These are phyloP conservation scores for Cephus nigrinus DNA, from an alignment of 2,888 invertebrate genomes.

Conservation along the genomic window DNA sequence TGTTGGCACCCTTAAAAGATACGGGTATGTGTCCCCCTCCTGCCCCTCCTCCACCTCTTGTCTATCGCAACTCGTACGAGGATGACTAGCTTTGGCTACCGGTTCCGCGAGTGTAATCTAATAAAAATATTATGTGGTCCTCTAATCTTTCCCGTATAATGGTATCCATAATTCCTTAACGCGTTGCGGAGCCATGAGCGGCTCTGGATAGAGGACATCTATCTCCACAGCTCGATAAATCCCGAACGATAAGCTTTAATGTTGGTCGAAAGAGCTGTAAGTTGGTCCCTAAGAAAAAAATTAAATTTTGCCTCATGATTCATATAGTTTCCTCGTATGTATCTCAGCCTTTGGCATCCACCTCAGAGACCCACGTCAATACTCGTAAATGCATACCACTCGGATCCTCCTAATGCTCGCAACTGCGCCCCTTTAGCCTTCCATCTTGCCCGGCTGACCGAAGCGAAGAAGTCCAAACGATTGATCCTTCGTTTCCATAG, in stretches of 20 bases:
- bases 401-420: not conserved
- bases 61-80: too few relatives aligned
- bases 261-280: not conserved
- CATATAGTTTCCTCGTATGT: not conserved
- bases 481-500: slow-evolving; percentile 55
- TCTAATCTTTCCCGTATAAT: slow-evolving; percentile 59
- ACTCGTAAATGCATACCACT: not conserved
- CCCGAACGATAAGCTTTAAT: slow-evolving; percentile 30
- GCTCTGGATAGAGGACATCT: not conserved
- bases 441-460: not conserved
- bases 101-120: slow-evolving; percentile 19
- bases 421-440: not conserved
- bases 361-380: too few relatives aligned
- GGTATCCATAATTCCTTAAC: slow-evolving; percentile 56
- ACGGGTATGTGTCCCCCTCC: too few relatives aligned
- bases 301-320: not conserved
- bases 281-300: not conserved
- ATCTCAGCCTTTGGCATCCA: too few relatives aligned
- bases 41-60: too few relatives aligned
- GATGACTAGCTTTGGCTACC: not conserved
- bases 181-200: slow-evolving; percentile 52
- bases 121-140: slow-evolving; percentile 61
- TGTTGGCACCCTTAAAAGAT: too few relatives aligned
- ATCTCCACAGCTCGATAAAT: not conserved
- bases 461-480: too few relatives aligned